Evolutionary conservation across 2,113 vertebrate genomes (phyloP).

Genomic region (Hydrochoerus hydrochaeris): DNA sequence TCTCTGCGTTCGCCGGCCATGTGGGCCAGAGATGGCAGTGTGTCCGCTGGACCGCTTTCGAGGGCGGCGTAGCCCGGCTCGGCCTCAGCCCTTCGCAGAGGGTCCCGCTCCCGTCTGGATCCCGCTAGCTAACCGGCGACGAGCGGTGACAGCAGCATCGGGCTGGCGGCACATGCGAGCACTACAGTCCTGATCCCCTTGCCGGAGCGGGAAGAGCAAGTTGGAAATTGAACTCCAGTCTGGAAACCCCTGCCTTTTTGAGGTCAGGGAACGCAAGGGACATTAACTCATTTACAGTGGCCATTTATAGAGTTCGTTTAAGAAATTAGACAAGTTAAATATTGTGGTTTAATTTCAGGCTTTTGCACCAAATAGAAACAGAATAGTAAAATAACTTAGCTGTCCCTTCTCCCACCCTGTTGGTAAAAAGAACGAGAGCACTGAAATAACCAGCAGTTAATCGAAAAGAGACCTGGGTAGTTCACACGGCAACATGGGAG

Average conservation of each 20-base stretch:
- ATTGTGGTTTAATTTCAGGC: background rate
- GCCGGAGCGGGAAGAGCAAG: background rate
- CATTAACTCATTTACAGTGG: background rate
- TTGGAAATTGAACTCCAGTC: background rate
- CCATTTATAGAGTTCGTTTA: background rate
- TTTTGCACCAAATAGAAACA: background rate
- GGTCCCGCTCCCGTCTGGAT: background rate
- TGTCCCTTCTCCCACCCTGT: background rate
- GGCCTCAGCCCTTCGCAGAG: background rate
- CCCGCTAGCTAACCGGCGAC: background rate
- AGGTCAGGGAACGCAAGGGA: background rate
- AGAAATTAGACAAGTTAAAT: background rate
- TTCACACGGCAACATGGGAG: background rate
- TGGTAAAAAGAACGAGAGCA: conserved; percentile 35
- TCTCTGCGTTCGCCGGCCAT: background rate
- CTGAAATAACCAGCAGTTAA: background rate
- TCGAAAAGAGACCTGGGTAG: background rate
- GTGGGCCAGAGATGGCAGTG: background rate
- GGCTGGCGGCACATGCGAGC: conserved; percentile 52
- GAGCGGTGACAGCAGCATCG: conserved; percentile 51
- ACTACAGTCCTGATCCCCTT: background rate
- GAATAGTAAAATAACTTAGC: background rate
- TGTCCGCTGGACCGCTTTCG: background rate
- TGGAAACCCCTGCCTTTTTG: background rate
- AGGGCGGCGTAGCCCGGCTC: background rate